These are phyloP conservation scores for Mythimna pallens DNA, from an alignment of 2,888 invertebrate genomes.

Conservation along the genomic window DNA sequence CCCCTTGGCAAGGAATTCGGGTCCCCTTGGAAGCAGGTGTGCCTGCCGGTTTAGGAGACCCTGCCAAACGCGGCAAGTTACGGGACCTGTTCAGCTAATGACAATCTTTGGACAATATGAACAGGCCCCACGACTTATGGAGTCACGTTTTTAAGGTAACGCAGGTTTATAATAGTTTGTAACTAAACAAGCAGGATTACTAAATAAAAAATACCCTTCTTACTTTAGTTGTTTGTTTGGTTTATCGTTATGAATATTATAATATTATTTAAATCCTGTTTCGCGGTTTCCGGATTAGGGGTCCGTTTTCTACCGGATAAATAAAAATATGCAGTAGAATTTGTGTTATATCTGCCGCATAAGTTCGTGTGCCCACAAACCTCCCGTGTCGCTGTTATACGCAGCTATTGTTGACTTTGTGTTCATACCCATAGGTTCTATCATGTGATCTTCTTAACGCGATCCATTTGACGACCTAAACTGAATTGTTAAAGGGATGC, in stretches of 20 bases:
- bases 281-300: neutral
- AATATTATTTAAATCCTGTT: neutral
- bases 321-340: neutral
- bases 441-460: too few relatives aligned
- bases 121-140: slow-evolving; percentile 51
- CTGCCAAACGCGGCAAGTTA: slow-evolving; percentile 76
- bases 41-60: slow-evolving; percentile 74
- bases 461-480: too few relatives aligned
- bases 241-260: slow-evolving; percentile 10
- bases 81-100: slow-evolving; percentile 77
- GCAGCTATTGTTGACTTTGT: too few relatives aligned
- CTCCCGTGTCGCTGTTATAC: too few relatives aligned
- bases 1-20: slow-evolving; percentile 71
- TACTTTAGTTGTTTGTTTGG: neutral
- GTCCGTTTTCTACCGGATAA: neutral
- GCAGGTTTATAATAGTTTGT: slow-evolving; percentile 8
- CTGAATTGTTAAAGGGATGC: too few relatives aligned
- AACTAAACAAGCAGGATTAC: slow-evolving; percentile 10
- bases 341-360: too few relatives aligned
- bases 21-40: slow-evolving; percentile 80
- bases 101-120: slow-evolving; percentile 51
- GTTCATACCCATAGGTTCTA: too few relatives aligned
- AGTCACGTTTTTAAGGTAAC: slow-evolving; percentile 14
- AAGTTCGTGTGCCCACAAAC: too few relatives aligned
- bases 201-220: neutral